A percentile compares a stretch with the other conserved stretches of the same genome.
Conservation (phyloP, 2,888 invertebrate species). For the Aethes cnicana region DNA sequence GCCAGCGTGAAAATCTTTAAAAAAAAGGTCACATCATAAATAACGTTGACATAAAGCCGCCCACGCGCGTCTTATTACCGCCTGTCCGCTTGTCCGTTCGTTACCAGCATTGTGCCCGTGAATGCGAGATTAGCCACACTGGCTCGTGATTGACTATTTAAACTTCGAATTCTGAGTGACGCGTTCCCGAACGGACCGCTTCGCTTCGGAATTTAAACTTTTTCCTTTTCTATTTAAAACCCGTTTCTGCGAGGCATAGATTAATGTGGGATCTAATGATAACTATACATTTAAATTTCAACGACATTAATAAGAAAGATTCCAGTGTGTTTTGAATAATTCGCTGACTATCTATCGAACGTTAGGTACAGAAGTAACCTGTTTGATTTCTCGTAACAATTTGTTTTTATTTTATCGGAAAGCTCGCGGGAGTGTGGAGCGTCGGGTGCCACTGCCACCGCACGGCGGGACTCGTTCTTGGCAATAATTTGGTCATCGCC, state of each 20-base stretch:
- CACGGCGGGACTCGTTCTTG: constrained; percentile 67
- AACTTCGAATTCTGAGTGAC: constrained; percentile 69
- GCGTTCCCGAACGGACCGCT: constrained; percentile 51
- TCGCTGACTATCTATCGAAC: constrained; percentile 18
- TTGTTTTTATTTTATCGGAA: constrained; percentile 31
- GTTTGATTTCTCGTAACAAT: constrained; percentile 31
- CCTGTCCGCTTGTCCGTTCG: constrained; percentile 79
- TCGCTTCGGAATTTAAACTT: constrained; percentile 32
- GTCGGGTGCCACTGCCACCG: constrained; percentile 22
- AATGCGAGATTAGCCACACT: constrained; percentile 79
- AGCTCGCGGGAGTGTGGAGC: constrained; percentile 25
- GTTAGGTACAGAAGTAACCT: constrained; percentile 28
- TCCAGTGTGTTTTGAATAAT: constrained; percentile 25
- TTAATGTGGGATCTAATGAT: constrained; percentile 26
- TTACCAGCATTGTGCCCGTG: constrained; percentile 77
- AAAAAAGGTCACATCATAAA: constrained; percentile 74
- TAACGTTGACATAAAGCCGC: constrained; percentile 79
- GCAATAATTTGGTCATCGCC: constrained; percentile 78
- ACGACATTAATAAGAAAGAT: constrained; percentile 23
- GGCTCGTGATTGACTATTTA: constrained; percentile 80
- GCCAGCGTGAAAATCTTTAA: constrained; percentile 55
- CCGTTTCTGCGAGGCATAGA: constrained; percentile 26
- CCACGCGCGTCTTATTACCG: constrained; percentile 79
- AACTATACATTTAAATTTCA: constrained; percentile 26
- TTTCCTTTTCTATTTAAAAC: constrained; percentile 20